Evolutionary conservation across 2,797 vertebrate genomes (phyloP), one percentile per base, ranked within the genome.

Genomic region (Acanthornis magna): DNA sequence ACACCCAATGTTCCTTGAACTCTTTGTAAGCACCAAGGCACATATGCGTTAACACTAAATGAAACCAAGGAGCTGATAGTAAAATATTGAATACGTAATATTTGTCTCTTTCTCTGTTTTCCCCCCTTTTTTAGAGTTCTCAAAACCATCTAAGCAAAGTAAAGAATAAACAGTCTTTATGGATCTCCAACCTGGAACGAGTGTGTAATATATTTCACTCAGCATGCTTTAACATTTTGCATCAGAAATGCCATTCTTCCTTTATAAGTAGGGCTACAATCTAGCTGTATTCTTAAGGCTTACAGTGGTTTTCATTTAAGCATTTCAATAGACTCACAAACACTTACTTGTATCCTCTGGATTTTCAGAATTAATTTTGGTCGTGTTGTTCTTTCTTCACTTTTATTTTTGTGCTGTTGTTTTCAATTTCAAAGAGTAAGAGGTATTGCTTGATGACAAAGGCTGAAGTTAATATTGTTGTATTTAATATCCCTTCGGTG

Each of bases 1-100:
- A 97, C 91, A 97, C 92, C 97, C 94, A 94, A 65, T 96, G 96
- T 97, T 98, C 98, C 97, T 97, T 96, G 94, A 91, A 97, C 95
- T 97, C 96, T 97, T 96, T 98, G 98, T 96, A 96, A 98, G 97
- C 95, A 97, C 97, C 96, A 83, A 97, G 90, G 70, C 97, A 97
- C 96, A 97, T 97, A 97, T 96, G 97, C 91, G 81, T 97, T 97
- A 97, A 93, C 96, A 97, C 92, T 96, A 98, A 98, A 98, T 95
- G 94, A 98, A 98, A 97, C 94, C 96, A 93, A 89, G 96, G 91
- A 91, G 96, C 58, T 47, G 66, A 81, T 97, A 98, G 95, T 93
- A 97, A 95, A 92, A 96, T 96, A 97, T 62, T 93, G 88, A 93
- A 97, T 51, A 43, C 3, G 8, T 38, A 42, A n/a, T 81, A 32